A percentile compares a stretch with the other conserved stretches of the same genome.
phyloP scores from a whole-genome alignment of 2,888 invertebrate species.

The Pycnomerus fuliginosus region DNA sequence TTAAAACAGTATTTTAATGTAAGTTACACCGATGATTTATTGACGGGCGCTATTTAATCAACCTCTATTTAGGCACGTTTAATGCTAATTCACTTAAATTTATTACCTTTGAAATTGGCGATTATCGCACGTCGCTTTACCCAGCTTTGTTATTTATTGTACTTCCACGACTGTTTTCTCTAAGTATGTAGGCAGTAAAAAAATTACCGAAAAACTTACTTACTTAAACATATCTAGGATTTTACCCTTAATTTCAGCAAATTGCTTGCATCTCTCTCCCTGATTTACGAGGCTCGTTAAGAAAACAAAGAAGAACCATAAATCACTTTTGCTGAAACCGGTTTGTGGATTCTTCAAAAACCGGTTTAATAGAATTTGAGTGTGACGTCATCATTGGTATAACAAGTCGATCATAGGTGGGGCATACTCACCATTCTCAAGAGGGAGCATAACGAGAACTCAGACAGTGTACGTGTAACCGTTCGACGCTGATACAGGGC shows the following conservation, averaged over 20 bases:
- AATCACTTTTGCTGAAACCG: too few relatives aligned
- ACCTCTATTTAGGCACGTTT: slow-evolving; percentile 51
- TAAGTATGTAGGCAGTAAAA: slow-evolving; percentile 17
- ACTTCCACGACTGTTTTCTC: slow-evolving; percentile 22
- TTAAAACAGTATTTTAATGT: slow-evolving; percentile 47
- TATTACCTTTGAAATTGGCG: slow-evolving; percentile 50
- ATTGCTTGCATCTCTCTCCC: slow-evolving; percentile 6
- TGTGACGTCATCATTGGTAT: too few relatives aligned
- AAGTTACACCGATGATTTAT: slow-evolving; percentile 50
- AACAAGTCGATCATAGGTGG: too few relatives aligned
- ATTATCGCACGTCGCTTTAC: slow-evolving; percentile 48
- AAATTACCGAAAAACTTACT: slow-evolving; percentile 20
- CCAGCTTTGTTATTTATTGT: slow-evolving; percentile 40
- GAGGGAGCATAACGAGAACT: slow-evolving; percentile 12
- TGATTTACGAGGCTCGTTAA: slow-evolving; percentile 6
- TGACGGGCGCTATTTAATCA: slow-evolving; percentile 49
- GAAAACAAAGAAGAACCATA: too few relatives aligned
- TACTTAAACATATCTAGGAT: slow-evolving; percentile 7
- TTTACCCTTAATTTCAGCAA: slow-evolving; percentile 6
- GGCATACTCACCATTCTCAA: slow-evolving; percentile 27
- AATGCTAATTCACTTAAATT: slow-evolving; percentile 50
- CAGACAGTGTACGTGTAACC: slow-evolving; percentile 30
- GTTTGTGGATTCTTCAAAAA: too few relatives aligned
- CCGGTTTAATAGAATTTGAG: too few relatives aligned
- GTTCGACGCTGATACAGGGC: slow-evolving; percentile 45